phyloP scores from a whole-genome alignment of 2,888 invertebrate species.

The Charanyca ferruginea region DNA sequence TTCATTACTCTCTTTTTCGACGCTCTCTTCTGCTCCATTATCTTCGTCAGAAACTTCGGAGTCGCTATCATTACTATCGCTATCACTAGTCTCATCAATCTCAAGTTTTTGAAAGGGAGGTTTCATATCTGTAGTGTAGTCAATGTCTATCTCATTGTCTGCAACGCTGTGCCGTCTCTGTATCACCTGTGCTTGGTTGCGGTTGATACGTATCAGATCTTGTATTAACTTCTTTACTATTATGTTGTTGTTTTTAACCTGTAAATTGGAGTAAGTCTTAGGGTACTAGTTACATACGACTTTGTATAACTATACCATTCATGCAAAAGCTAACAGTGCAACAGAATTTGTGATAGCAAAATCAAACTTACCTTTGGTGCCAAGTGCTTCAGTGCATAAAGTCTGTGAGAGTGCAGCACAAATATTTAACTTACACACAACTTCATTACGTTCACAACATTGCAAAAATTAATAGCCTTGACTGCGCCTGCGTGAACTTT shows the following conservation, averaged over 20 bases:
- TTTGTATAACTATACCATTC: not conserved
- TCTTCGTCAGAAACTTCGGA: conserved; percentile 66
- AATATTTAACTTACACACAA: not conserved
- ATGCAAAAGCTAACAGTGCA: not conserved
- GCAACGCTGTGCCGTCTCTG: conserved; percentile 70
- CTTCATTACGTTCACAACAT: not conserved
- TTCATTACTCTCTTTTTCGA: conserved; percentile 65
- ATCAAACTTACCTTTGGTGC: conserved; percentile 44
- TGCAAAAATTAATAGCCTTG: conserved; percentile 16
- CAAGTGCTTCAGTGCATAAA: conserved; percentile 31
- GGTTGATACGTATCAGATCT: conserved; percentile 49
- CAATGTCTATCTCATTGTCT: conserved; percentile 78
- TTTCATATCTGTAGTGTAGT: conserved; percentile 68
- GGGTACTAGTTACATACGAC: not conserved
- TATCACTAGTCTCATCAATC: conserved; percentile 66
- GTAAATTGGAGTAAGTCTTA: conserved; percentile 25
- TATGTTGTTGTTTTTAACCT: conserved; percentile 46
- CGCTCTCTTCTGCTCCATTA: conserved; percentile 73
- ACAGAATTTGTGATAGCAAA: conserved; percentile 20
- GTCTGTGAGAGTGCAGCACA: conserved; percentile 31
- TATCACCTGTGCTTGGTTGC: conserved; percentile 35
- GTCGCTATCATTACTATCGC: conserved; percentile 60
- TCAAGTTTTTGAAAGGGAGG: conserved; percentile 78
- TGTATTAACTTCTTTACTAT: conserved; percentile 45
- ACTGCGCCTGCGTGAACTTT: conserved; percentile 13